phyloP scores from a whole-genome alignment of 2,113 vertebrate genomes.

The Serinus canaria region DNA sequence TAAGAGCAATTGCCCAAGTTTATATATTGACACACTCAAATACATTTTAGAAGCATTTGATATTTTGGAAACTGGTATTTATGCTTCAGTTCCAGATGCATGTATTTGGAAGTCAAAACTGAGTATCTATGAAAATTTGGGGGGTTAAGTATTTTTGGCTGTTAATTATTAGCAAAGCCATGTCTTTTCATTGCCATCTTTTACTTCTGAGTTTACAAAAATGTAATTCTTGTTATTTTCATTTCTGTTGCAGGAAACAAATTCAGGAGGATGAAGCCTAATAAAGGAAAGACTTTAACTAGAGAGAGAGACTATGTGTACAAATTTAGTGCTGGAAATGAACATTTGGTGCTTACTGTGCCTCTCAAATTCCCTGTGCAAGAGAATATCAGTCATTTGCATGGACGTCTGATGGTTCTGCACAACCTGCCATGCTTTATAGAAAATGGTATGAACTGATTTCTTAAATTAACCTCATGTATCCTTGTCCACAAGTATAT shows the following conservation, averaged over 20 bases:
- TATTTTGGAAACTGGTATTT: not conserved
- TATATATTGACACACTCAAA: not conserved
- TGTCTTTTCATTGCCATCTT: not conserved
- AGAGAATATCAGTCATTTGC: constrained; percentile 86
- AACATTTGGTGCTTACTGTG: constrained; percentile 83
- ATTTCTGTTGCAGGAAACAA: not conserved
- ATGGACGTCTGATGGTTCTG: constrained; percentile 88
- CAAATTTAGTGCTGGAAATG: constrained; percentile 82
- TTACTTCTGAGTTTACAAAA: not conserved
- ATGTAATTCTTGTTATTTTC: not conserved
- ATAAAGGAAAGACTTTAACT: constrained; percentile 73
- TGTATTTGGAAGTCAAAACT: not conserved
- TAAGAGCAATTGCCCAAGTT: not conserved
- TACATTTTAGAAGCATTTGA: not conserved
- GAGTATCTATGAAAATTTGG: not conserved
- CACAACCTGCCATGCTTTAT: constrained; percentile 91
- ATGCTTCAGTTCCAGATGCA: not conserved
- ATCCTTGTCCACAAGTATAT: not conserved
- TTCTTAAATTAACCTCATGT: not conserved
- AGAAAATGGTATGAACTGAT: constrained; percentile 81
- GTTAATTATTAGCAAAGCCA: not conserved
- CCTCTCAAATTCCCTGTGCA: constrained; percentile 88
- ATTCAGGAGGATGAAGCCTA: constrained; percentile 82
- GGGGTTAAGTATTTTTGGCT: not conserved
- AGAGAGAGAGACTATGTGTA: constrained; percentile 88